Base-by-base conservation (phyloP, 2,797 vertebrate genomes). In the Yasuhikotakia modesta region DNA sequence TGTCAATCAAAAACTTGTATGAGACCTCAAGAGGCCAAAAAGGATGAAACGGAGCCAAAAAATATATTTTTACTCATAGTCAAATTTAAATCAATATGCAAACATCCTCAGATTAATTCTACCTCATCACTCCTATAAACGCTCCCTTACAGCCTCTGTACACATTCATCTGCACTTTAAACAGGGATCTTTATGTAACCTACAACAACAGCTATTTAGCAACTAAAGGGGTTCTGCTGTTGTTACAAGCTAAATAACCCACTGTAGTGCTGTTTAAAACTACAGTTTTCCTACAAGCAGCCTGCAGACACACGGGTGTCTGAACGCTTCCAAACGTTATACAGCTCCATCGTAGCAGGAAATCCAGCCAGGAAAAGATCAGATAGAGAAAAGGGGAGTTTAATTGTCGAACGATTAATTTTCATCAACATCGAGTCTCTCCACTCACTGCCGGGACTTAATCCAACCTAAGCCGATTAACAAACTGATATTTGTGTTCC, bases 401-500 rank as follows among this genome's bases (percentile, higher is more conserved):
- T 78, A 83, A 84, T 80, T 83, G 66, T 58, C 39, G 46, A 70
- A 75, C 69, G 71, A 71, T 79, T 84, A 45, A 67, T 79, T 78
- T 77, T 70, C 68, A 60, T 75, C 35, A 53, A 27, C 32, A 57
- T 50, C 52, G 35, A 81, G 46, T 79, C 55, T 48, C 69, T 79
- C 73, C 79, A 69, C 68, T 81, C 81, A 43, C 58, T 73, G 60
- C 58, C 76, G 19, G 50, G 78, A 72, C 63, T 83, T 85, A 85
- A 89, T 85, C 85, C 79, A 8, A 65, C 79, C 63, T 82, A 86
- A 81, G 60, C 70, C 48, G 70, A 84, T 88, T 86, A 87, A 79
- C 85, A 81, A 75, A 55, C 63, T 78, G 82, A 85, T 84, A 89
- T 87, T 84, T 84, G 83, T 85, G 76, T 85, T 87, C 87, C 82